phyloP scores from a whole-genome alignment of 2,888 invertebrate species.

The Tuta absoluta region DNA sequence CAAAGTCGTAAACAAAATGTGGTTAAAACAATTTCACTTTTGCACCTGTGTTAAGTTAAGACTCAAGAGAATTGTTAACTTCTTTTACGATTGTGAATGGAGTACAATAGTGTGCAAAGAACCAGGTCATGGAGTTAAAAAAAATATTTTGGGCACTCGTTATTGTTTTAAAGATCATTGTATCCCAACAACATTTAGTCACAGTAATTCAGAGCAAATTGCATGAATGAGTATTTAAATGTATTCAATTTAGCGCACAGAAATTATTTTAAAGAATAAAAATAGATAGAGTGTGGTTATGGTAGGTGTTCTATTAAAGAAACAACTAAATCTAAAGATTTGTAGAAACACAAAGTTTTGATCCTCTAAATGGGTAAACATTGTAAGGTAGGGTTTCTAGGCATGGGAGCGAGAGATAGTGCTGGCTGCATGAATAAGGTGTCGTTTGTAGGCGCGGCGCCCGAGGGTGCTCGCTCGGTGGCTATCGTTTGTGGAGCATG shows the following conservation, averaged over 20 bases:
- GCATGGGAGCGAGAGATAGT: conserved; percentile 2
- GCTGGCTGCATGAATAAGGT: conserved; percentile 34
- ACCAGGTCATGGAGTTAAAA: conserved; percentile 43
- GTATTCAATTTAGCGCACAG: not conserved
- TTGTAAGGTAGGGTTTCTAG: not conserved
- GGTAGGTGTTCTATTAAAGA: too few relatives aligned
- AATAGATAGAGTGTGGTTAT: not conserved
- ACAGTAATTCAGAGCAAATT: conserved; percentile 1
- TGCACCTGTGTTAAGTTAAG: conserved; percentile 75
- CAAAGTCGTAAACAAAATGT: conserved; percentile 51
- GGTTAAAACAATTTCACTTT: conserved; percentile 57
- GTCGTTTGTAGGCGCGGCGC: conserved; percentile 43
- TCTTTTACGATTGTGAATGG: conserved; percentile 48
- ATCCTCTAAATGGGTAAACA: too few relatives aligned
- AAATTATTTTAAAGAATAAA: not conserved
- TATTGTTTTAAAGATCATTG: conserved; percentile 25
- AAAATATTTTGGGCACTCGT: conserved; percentile 29
- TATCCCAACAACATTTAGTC: conserved; percentile 22
- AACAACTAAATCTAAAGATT: too few relatives aligned
- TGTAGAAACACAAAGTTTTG: too few relatives aligned
- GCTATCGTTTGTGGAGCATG: conserved; percentile 74
- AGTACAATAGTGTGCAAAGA: conserved; percentile 39
- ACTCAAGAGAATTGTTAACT: conserved; percentile 66
- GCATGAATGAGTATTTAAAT: not conserved
- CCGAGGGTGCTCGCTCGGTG: conserved; percentile 55